Base-by-base conservation (phyloP, 2,113 vertebrate genomes). In the Connochaetes taurinus region DNA sequence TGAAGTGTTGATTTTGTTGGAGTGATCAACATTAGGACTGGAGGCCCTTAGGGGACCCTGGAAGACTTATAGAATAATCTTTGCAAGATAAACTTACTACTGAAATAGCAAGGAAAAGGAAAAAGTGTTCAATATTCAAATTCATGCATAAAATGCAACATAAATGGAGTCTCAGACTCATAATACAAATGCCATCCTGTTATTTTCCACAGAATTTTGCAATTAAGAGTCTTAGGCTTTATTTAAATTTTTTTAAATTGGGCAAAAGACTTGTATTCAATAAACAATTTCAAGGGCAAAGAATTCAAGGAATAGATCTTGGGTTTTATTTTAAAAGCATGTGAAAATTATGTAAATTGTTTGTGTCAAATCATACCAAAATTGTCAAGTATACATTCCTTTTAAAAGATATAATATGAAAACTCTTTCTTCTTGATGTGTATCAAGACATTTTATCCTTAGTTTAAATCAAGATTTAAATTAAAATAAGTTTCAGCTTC, bases 381-480 rank as follows among this genome's bases (percentile, higher is more conserved):
- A 93, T 58, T 86, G 53, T 95, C 60, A 93, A 80, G 13, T 40
- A 16, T 74, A 87, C 6, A 25, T 13, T 93, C 19, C 27, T 94
- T 82, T 78, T 78, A 90, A 92, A 94, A 89, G 47, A 45, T 67
- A 74, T 90, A 94, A 94, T 52, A 74, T 15, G 21, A 81, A 95
- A 64, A 76, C 1, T 81, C n/a, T 94, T 88, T 27, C 9, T 92
- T 76, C 43, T 53, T 71, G 16, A 94, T 91, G 50, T 84, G 74
- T 91, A 93, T 81, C 78, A 91, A 85, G 78, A 74, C 15, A 90
- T 83, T 74, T n/a, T 80, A 43, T 90, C n/a, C 47, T 94, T 43
- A 85, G 53, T 85, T 95, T 96, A 94, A 91, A 88, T 60, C 40
- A 81, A 91, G 33, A 86, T 74, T 90, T 58, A 78, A 86, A 93